Percentiles rank a stretch among this genome's conserved stretches.
phyloP scores from a whole-genome alignment of 2,113 vertebrate genomes.

The Malurus alboscapulatus region DNA sequence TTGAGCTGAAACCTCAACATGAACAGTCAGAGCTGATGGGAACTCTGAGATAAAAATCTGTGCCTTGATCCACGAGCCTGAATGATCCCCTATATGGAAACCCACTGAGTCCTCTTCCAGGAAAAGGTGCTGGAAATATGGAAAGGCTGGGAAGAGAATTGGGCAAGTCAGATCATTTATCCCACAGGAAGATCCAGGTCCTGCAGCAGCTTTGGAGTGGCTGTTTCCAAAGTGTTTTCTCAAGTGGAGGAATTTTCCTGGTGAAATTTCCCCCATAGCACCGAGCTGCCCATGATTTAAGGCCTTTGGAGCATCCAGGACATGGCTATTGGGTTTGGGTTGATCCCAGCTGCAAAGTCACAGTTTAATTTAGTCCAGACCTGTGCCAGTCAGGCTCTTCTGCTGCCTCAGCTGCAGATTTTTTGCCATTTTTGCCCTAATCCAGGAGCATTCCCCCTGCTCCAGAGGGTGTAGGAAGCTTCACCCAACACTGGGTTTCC shows the following conservation, averaged over 20 bases:
- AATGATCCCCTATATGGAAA: neutral
- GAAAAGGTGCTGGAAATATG: neutral
- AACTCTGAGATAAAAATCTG: neutral
- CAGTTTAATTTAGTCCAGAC: neutral
- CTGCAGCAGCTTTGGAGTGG: rapidly evolving
- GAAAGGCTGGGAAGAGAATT: neutral
- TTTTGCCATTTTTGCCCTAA: neutral
- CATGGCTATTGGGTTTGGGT: neutral
- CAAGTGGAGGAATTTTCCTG: rapidly evolving
- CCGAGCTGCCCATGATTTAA: neutral
- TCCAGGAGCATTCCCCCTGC: neutral
- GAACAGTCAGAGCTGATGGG: neutral
- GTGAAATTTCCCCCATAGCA: neutral
- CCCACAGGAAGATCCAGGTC: neutral
- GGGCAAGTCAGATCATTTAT: neutral
- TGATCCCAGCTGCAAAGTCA: neutral
- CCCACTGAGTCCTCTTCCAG: neutral
- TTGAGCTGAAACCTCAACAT: neutral
- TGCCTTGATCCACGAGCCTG: neutral
- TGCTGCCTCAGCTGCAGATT: neutral
- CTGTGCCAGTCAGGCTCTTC: neutral
- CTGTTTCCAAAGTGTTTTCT: neutral
- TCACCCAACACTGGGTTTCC: rapidly evolving
- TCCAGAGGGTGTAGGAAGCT: neutral
- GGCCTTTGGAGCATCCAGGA: neutral